Evolutionary conservation across 37 sponge, comb jelly and placozoan genomes (phyloP).

Genomic region (Lycopodina hypogea): DNA sequence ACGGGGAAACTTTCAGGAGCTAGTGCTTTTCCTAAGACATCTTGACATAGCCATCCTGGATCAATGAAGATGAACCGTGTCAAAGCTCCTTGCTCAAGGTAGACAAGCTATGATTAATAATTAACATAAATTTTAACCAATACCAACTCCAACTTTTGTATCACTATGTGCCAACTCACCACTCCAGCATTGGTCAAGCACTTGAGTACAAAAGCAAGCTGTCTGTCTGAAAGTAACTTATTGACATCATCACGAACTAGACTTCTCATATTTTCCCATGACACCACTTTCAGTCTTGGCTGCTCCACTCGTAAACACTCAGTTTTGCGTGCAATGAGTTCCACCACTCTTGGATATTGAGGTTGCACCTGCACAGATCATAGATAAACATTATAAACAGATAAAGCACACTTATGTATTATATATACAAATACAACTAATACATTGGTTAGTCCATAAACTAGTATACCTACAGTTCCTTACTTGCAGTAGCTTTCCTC

Average conservation of each 20-base stretch:
- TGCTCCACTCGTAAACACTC: conserved; percentile 43
- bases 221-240: conserved; percentile 60
- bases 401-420: no score
- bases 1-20: conserved; percentile 58
- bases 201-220: conserved; percentile 56
- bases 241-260: conserved; percentile 57
- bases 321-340: conserved; percentile 41
- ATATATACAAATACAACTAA: neutral
- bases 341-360: conserved; percentile 55
- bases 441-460: neutral
- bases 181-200: conserved; percentile 65
- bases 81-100: conserved; percentile 55
- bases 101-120: conserved; percentile 54
- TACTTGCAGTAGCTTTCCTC: conserved; percentile 49
- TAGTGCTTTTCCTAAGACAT: conserved; percentile 68
- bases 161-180: conserved; percentile 31
- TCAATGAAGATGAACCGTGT: conserved; percentile 57
- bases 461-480: neutral
- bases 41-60: conserved; percentile 71
- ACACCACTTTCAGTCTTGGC: conserved; percentile 41
- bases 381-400: neutral
- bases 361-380: conserved; percentile 29
- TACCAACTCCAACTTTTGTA: neutral
- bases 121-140: neutral
- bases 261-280: conserved; percentile 37